phyloP scores from a whole-genome alignment of 2,797 vertebrate genomes.

The Myiotriccus ornatus region DNA sequence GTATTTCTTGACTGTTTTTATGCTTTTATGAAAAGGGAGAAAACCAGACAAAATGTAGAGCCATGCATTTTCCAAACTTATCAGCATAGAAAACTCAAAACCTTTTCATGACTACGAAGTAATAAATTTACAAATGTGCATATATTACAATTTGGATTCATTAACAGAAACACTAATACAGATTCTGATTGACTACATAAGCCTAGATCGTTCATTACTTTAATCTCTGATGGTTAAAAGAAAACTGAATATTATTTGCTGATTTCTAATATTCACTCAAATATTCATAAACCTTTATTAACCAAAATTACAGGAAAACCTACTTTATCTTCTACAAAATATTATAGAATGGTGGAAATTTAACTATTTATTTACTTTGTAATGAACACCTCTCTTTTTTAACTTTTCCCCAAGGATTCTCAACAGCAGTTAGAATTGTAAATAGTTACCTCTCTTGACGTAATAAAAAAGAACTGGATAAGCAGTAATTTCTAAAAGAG shows the following conservation, averaged over 20 bases:
- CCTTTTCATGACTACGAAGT: not conserved
- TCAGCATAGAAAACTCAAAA: not conserved
- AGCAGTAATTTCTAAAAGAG: not conserved
- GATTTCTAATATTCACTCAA: not conserved
- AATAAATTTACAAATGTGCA: not conserved
- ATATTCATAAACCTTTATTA: not conserved
- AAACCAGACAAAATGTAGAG: not conserved
- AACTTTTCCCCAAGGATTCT: not conserved
- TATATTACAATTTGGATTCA: not conserved
- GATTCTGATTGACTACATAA: not conserved
- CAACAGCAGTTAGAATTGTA: not conserved
- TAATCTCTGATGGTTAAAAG: not conserved
- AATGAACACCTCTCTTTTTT: not conserved
- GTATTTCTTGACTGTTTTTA: not conserved
- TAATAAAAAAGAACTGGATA: not conserved
- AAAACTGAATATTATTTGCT: not conserved
- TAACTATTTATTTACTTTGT: not conserved
- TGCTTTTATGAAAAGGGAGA: not conserved
- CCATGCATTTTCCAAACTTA: not conserved
- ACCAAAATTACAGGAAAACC: not conserved
- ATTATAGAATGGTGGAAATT: not conserved
- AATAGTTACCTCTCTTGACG: not conserved
- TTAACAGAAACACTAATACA: not conserved
- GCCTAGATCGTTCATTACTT: accelerated
- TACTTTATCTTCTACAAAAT: not conserved